Base-by-base conservation (phyloP, 2,113 vertebrate genomes). In the Calidris pugnax region DNA sequence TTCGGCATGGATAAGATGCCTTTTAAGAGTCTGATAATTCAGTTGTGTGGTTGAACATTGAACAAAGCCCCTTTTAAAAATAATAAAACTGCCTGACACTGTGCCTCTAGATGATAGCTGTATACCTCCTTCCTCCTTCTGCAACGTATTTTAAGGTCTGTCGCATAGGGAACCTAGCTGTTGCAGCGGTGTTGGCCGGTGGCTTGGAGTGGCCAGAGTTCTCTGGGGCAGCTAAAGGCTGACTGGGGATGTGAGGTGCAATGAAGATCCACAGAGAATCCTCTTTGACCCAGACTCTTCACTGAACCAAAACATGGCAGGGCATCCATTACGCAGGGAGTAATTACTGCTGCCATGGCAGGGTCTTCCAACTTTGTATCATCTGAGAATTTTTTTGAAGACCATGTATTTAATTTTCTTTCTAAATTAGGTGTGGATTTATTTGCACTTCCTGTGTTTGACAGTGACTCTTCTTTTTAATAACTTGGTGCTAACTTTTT, bases 91-190 rank as follows among this genome's bases (percentile, higher is more conserved):
- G 5, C 47, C 14, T 74, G 28, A 32, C 83, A n/a, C 0, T 45
- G 20, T 77, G n/a, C 51, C 21, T 80, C 53, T 39, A 74, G 33
- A 21, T 71, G 35, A 17, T 51, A 39, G 12, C 57, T 80, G 55
- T 78, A 56, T 19, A 41, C 8, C 14, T 63, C 11, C 10, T 66
- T 80, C 30, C 21, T 64, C 35, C 55, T 90, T 63, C 27, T 72
- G n/a, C 0, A 0, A 19, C 12, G 13, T 83, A 17, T 81, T 84
- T 53, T 20, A 43, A 9, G 85, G 32, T 27, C 35, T 87, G 8
- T 78, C 8, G 2, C 0, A 0, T 11, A 8, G 23, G 45, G 51
- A 51, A 13, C 14, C 20, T 71, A n/a, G 23, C 69, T 84, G 9
- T 24, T 35, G 16, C 33, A 33, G 23, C 21, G 21, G 30, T 28